Evolutionary conservation across 2,797 vertebrate genomes (phyloP).

Genomic region (Gadopsis bispinosus): DNA sequence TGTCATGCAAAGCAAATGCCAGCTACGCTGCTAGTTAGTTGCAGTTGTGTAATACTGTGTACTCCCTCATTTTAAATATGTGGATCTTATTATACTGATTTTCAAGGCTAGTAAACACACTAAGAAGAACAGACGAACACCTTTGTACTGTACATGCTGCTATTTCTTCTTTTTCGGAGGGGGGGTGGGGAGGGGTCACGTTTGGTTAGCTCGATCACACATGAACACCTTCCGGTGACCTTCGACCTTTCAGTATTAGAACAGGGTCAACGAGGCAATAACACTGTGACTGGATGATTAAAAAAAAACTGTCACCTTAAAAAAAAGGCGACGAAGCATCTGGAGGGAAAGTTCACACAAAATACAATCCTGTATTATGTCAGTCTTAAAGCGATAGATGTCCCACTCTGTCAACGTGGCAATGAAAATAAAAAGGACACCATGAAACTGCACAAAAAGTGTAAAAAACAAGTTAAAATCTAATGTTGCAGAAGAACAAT

Average conservation of each 20-base stretch:
- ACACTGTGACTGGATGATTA: conserved; percentile 36
- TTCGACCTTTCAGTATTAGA: conserved; percentile 50
- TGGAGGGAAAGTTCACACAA: conserved; percentile 47
- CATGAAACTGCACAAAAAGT: conserved; percentile 15
- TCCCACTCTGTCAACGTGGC: conserved; percentile 28
- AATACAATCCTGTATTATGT: conserved; percentile 24
- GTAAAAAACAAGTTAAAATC: conserved; percentile 28
- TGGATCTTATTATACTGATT: conserved; percentile 72
- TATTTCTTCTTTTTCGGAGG: conserved; percentile 62
- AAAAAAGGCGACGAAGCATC: conserved; percentile 1
- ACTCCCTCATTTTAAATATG: conserved; percentile 73
- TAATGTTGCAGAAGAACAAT: conserved; percentile 15
- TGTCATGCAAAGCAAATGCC: conserved; percentile 84
- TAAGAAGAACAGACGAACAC: conserved; percentile 78
- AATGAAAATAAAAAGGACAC: conserved; percentile 8
- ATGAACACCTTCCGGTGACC: conserved; percentile 36
- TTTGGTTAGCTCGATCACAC: conserved; percentile 49
- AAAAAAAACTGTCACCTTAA: no score
- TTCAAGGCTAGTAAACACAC: conserved; percentile 78
- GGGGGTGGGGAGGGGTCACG: conserved; percentile 34
- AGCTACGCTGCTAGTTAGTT: conserved; percentile 75
- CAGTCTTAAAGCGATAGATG: conserved; percentile 24
- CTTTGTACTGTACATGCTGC: conserved; percentile 82
- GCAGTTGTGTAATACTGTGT: conserved; percentile 78
- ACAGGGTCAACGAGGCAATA: conserved; percentile 25